Evolutionary conservation across 2,888 invertebrate genomes (phyloP), one percentile per base, ranked within the genome.

Genomic region (Onthophagus sagittarius): DNA sequence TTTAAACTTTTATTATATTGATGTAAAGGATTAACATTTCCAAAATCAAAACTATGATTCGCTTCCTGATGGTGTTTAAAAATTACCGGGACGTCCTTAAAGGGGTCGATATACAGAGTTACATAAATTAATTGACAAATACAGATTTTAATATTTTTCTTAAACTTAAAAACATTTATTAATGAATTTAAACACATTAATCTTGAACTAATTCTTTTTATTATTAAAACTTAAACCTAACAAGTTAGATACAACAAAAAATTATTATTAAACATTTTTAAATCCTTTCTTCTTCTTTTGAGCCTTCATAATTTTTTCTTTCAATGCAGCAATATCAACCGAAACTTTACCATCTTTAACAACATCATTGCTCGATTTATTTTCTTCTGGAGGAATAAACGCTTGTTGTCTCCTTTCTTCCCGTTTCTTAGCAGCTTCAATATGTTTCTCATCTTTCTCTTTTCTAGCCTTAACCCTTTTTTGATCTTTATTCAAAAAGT

Each of bases 401-500:
- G 93, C 92, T 84, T 93, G 89, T 77, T 92, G 92, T 77, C 97
- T 88, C 78, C 90, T 90, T 80, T 94, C 94, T 76, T 94, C 90
- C 78, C 93, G 90, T 73, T 88, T 89, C 79, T 92, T 92, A 67
- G 91, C 90, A 0, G 91, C 92, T 80, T 91, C 91, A 14, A 89
- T 88, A 83, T 95, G 93, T 83, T 93, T 96, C 76, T 93, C 92
- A 77, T 92, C 90, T 77, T 91, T 92, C 80, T 94, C 93, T 82
- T 93, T 92, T 74, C 89, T 89, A 76, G 88, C 89, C 80, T 92
- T 93, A 0, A 90, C 89, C 77, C 88, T 89, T 83, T 91, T 93
- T 79, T 95, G 93, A 77, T 93, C 92, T 82, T 95, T 92, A 80
- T 93, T 95, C 71, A 99, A 90, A 90, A 99, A 99, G 86, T 95